Evolutionary conservation across 2,113 vertebrate genomes (phyloP).

Genomic region (Ophiodon elongatus): DNA sequence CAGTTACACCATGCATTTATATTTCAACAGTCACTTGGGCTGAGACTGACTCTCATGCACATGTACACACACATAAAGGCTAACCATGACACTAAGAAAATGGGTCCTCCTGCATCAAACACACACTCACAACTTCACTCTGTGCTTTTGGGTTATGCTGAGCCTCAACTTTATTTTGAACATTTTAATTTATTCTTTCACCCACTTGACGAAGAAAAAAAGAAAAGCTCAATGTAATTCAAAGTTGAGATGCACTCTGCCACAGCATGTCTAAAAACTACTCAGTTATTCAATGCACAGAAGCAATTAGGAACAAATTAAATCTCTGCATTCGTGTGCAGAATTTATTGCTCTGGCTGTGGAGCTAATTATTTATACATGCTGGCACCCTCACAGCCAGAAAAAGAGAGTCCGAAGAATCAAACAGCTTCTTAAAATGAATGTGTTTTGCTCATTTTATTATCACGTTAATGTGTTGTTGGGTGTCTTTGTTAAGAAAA

Average conservation of each 20-base stretch:
- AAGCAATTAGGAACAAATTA: conserved; percentile 62
- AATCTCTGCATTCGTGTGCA: conserved; percentile 35
- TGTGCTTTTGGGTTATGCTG: conserved; percentile 23
- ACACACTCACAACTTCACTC: conserved; percentile 20
- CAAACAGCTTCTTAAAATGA: conserved; percentile 32
- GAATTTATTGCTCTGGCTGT: conserved; percentile 39
- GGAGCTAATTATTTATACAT: conserved; percentile 43
- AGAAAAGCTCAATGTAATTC: background rate
- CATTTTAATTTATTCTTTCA: conserved; percentile 13
- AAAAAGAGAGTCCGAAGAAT: background rate
- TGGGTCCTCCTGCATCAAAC: conserved; percentile 27
- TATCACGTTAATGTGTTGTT: conserved; percentile 5
- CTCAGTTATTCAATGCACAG: conserved; percentile 58
- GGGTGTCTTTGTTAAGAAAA: conserved; percentile 6
- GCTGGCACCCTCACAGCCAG: conserved; percentile 2
- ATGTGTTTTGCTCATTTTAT: conserved; percentile 29
- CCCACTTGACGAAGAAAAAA: conserved; percentile 19
- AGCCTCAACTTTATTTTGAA: conserved; percentile 6
- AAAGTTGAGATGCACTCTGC: conserved; percentile 20
- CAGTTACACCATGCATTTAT: conserved; percentile 62
- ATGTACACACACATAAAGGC: conserved; percentile 24
- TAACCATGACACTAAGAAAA: conserved; percentile 46
- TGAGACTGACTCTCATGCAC: conserved; percentile 44
- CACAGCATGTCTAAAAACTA: conserved; percentile 37
- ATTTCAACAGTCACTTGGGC: conserved; percentile 67